phyloP scores from a whole-genome alignment of 1,140 invertebrate species.

The Diorhabda carinulata region DNA sequence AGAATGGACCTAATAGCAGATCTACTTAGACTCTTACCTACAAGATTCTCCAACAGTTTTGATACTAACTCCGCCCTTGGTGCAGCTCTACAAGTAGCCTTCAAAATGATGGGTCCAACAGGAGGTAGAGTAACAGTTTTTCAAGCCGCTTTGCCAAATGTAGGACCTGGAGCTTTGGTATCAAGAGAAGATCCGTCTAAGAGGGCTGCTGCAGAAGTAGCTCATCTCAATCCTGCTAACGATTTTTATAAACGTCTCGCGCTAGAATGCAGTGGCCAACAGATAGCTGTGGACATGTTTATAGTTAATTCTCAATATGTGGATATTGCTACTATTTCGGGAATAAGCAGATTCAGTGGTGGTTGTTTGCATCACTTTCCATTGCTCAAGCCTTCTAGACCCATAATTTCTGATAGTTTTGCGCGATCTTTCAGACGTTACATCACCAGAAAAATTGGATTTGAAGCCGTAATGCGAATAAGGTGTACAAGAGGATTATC shows the following conservation, averaged over 20 bases:
- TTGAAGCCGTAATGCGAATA: constrained; percentile 98
- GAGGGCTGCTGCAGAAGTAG: constrained; percentile 73
- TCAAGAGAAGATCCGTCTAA: constrained; percentile 83
- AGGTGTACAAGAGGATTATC: constrained; percentile 88
- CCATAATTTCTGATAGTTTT: constrained; percentile 69
- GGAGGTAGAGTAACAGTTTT: constrained; percentile 95
- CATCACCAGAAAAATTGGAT: constrained; percentile 94
- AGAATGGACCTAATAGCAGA: constrained; percentile 74
- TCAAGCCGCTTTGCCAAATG: constrained; percentile 85
- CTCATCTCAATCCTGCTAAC: constrained; percentile 86
- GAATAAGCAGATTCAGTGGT: constrained; percentile 92
- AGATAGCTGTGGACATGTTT: constrained; percentile 95
- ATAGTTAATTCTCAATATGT: constrained; percentile 89
- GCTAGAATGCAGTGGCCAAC: constrained; percentile 92
- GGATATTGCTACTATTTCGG: constrained; percentile 89
- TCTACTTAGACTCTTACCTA: constrained; percentile 77
- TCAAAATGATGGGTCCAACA: constrained; percentile 86
- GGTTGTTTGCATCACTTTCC: constrained; percentile 93
- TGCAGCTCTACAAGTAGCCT: constrained; percentile 86
- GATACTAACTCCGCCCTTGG: constrained; percentile 82
- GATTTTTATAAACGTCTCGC: constrained; percentile 98
- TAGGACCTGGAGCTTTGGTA: constrained; percentile 84
- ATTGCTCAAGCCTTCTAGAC: constrained; percentile 73
- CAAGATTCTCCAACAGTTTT: constrained; percentile 67
- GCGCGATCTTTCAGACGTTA: constrained; percentile 80